Conservation (phyloP, 2,113 vertebrate genomes). For the Malurus melanocephalus region DNA sequence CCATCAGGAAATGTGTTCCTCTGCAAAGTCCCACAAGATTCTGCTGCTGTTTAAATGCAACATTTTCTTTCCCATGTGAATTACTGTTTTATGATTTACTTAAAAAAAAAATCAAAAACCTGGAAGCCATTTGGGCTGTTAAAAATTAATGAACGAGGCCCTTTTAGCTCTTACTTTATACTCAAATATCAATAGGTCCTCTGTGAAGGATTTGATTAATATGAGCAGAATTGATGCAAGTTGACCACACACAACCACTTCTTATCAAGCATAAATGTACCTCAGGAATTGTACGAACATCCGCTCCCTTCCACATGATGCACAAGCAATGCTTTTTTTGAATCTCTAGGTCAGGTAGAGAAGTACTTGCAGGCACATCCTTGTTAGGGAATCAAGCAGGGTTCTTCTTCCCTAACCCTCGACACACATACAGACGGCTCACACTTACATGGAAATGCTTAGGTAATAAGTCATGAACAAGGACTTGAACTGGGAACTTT, state of each 20-base stretch:
- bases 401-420: background rate
- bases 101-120: background rate
- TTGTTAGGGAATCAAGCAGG: background rate
- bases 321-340: background rate
- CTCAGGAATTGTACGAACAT: accelerated
- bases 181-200: background rate
- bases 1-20: background rate
- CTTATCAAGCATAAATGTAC: background rate
- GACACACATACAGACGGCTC: background rate
- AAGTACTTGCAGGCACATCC: background rate
- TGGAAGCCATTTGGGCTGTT: background rate
- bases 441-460: background rate
- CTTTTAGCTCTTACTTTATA: background rate
- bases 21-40: background rate
- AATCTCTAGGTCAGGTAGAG: background rate
- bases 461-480: background rate
- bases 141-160: background rate
- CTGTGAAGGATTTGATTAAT: background rate
- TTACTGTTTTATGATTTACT: background rate
- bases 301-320: background rate
- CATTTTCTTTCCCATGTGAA: background rate
- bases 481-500: background rate
- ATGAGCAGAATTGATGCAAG: background rate
- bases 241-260: background rate
- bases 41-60: background rate